phyloP scores from a whole-genome alignment of 53 echinoderm and acorn worm genomes.

The Stichopus horrens region DNA sequence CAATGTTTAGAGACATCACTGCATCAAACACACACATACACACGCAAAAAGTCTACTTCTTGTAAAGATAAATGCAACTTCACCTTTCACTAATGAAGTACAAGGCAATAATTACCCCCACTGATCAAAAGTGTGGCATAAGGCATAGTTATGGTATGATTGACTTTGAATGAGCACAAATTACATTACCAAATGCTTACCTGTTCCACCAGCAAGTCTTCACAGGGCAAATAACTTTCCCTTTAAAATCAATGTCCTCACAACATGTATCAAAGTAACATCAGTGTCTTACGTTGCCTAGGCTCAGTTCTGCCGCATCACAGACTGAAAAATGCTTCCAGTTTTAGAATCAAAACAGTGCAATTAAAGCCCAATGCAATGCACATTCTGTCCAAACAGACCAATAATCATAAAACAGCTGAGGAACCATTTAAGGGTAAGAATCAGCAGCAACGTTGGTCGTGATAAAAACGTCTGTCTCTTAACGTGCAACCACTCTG shows the following conservation, averaged over 20 bases:
- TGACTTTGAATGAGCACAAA: no score
- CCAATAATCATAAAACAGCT: conserved; percentile 21
- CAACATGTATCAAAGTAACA: not conserved
- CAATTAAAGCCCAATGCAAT: conserved; percentile 20
- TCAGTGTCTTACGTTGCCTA: not conserved
- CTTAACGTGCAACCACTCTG: not conserved
- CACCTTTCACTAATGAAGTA: no score
- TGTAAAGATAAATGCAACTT: no score
- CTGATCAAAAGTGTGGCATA: no score
- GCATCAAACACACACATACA: no score
- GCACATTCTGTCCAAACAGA: conserved; percentile 13
- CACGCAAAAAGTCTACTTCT: no score
- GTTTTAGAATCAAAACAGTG: conserved; percentile 23
- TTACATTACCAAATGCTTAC: not conserved
- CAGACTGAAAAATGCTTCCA: not conserved
- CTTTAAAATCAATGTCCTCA: not conserved
- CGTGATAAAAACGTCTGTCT: conserved; percentile 11
- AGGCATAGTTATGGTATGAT: no score
- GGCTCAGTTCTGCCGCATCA: not conserved
- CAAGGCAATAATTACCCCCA: no score
- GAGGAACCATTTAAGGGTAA: conserved; percentile 18
- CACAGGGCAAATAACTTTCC: conserved; percentile 6
- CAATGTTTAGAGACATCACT: no score
- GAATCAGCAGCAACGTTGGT: not conserved
- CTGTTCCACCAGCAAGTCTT: not conserved